Conservation (phyloP, 2,888 invertebrate genomes). For the Diachrysia chrysitis region DNA sequence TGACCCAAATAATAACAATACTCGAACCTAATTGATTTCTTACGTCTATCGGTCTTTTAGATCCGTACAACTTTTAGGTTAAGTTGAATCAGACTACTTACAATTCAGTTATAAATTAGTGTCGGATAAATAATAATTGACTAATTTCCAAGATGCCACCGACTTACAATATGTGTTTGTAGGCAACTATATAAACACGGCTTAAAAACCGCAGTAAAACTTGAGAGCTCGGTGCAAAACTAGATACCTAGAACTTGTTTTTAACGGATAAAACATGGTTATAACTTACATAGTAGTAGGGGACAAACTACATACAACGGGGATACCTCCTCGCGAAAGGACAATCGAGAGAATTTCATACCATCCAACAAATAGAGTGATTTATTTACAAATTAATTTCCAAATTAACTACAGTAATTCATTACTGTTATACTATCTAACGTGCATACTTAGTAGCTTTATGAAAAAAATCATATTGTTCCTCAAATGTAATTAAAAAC, state of each 20-base stretch:
- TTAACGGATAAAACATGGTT: neutral
- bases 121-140: neutral
- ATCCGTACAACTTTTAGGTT: neutral
- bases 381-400: too few species aligned
- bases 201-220: neutral
- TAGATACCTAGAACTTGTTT: neutral
- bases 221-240: neutral
- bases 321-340: neutral
- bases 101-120: neutral
- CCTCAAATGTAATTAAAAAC: too few species aligned
- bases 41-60: neutral
- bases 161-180: neutral
- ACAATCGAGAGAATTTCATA: neutral
- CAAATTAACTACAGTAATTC: too few species aligned
- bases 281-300: neutral
- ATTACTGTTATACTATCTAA: too few species aligned
- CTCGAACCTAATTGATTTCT: slow-evolving; percentile 23
- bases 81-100: neutral
- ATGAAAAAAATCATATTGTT: too few species aligned
- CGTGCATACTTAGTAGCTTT: too few species aligned
- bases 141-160: neutral
- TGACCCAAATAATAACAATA: slow-evolving; percentile 30
- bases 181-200: neutral
- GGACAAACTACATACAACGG: neutral
- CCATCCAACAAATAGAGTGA: too few species aligned